Conservation (phyloP, 2,113 vertebrate genomes). For the Lates calcarifer region DNA sequence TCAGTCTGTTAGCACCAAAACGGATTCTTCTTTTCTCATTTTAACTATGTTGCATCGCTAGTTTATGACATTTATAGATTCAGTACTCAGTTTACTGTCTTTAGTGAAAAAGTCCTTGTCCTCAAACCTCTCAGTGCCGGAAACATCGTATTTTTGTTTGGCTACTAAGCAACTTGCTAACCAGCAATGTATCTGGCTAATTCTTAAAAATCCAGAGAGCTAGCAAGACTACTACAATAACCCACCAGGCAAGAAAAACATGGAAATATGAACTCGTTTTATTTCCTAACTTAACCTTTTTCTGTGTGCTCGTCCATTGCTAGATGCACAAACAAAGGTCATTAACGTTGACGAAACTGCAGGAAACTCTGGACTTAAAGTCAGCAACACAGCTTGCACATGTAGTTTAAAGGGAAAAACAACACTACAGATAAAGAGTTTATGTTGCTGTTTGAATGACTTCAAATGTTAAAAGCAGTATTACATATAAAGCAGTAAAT, state of each 20-base stretch:
- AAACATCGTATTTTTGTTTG: background rate
- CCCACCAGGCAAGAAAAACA: background rate
- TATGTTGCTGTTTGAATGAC: background rate
- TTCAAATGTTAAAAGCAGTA: background rate
- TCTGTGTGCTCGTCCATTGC: background rate
- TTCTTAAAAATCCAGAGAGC: background rate
- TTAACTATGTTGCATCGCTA: too few relatives aligned
- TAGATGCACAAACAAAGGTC: background rate
- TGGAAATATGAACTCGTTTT: background rate
- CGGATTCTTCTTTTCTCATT: background rate
- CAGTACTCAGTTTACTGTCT: accelerated
- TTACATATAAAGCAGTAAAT: background rate
- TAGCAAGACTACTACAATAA: background rate
- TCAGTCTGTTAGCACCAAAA: conserved; percentile 1
- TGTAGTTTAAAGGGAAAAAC: background rate
- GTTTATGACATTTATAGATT: background rate
- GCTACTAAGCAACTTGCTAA: conserved; percentile 14
- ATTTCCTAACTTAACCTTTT: accelerated
- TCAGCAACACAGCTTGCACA: background rate
- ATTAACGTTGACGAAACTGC: background rate
- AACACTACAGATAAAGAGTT: too few relatives aligned
- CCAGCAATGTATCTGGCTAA: conserved; percentile 12
- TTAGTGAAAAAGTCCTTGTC: background rate
- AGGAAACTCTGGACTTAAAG: background rate
- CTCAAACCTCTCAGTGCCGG: background rate